Evolutionary conservation across 2,113 vertebrate species (phyloP).

Genomic region (Litocranius walleri): DNA sequence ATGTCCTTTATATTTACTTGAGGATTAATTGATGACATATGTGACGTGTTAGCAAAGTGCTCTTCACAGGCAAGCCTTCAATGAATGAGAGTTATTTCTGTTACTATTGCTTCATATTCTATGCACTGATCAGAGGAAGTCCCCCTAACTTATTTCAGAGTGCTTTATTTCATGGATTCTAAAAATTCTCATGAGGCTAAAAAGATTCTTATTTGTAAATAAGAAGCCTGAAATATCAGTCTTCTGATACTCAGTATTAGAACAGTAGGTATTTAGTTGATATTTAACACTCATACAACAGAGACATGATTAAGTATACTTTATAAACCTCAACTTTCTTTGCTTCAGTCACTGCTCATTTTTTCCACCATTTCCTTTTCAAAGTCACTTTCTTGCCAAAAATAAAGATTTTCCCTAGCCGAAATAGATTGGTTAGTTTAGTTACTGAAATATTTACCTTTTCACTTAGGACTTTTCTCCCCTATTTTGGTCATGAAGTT

Average conservation of each 20-base stretch:
- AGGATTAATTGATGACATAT: background rate
- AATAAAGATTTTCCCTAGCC: background rate
- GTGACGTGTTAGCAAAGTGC: background rate
- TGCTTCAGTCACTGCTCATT: background rate
- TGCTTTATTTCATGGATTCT: background rate
- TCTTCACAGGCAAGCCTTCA: background rate
- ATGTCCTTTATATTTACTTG: background rate
- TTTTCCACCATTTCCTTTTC: slow-evolving; percentile 36
- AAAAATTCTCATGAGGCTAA: background rate
- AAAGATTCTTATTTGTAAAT: background rate
- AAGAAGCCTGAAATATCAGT: background rate
- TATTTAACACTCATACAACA: background rate
- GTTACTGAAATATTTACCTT: slow-evolving; percentile 25
- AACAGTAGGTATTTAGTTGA: background rate
- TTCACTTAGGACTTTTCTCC: background rate
- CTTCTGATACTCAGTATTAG: background rate
- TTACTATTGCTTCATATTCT: background rate
- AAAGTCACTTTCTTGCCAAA: background rate
- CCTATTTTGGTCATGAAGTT: background rate
- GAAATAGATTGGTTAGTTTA: background rate
- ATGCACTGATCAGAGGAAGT: background rate
- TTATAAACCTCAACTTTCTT: slow-evolving; percentile 1
- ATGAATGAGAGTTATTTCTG: background rate
- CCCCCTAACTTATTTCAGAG: background rate
- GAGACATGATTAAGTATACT: background rate